These are phyloP conservation scores for Athripsodes cinereus DNA, from an alignment of 2,888 invertebrate genomes.

Conservation along the genomic window DNA sequence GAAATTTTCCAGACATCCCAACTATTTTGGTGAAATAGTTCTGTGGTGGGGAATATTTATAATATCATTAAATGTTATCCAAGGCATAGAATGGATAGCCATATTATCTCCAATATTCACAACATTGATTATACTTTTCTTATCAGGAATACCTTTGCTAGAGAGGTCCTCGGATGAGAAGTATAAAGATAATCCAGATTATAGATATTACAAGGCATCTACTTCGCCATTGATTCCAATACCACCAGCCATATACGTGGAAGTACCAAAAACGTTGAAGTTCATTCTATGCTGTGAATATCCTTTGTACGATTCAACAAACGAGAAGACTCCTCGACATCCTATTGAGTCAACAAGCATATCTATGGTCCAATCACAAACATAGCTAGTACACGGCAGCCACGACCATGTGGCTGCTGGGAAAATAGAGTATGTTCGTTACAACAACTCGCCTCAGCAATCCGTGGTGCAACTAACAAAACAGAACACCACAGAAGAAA, in stretches of 20 bases:
- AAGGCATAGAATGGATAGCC: conserved; percentile 80
- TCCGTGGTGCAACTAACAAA: conserved; percentile 15
- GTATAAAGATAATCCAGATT: conserved; percentile 80
- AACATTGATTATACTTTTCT: conserved; percentile 77
- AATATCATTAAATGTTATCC: conserved; percentile 79
- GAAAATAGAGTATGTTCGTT: conserved; percentile 30
- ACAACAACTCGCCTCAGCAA: conserved; percentile 32
- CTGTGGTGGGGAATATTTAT: conserved; percentile 93
- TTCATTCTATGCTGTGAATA: conserved; percentile 83
- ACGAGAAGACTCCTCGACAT: conserved; percentile 57
- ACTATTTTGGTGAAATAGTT: conserved; percentile 91
- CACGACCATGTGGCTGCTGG: conserved; percentile 38
- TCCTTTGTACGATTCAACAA: conserved; percentile 76
- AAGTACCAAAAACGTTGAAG: conserved; percentile 77
- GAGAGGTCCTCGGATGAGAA: conserved; percentile 85
- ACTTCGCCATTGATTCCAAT: conserved; percentile 87
- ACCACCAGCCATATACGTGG: conserved; percentile 81
- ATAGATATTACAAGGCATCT: conserved; percentile 79
- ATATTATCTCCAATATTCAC: conserved; percentile 85
- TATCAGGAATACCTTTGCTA: conserved; percentile 84
- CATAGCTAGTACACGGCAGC: conserved; percentile 60
- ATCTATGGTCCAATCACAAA: conserved; percentile 62
- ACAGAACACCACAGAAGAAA: conserved; percentile 14
- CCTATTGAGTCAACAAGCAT: conserved; percentile 66
- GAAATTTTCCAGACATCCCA: conserved; percentile 86